Base-by-base conservation (phyloP, 1,140 invertebrate genomes). In the Aphelenchoides avenae region DNA sequence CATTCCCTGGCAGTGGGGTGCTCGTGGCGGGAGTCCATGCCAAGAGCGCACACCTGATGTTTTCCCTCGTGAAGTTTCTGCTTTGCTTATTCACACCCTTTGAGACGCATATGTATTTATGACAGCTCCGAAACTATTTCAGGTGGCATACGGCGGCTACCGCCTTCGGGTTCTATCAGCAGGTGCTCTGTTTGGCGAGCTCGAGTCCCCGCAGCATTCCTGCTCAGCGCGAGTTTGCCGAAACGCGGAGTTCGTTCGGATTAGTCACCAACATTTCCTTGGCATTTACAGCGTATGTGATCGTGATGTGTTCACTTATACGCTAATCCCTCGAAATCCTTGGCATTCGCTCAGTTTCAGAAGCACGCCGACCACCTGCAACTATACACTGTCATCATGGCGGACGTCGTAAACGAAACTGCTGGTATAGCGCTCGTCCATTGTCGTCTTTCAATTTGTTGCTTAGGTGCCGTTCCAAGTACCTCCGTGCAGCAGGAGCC, bases 321-420 rank as follows among this genome's bases (percentile, higher is more conserved):
- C n/a, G 24, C 15, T 54, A 51, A 51, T 47, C 7, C 44, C 20
- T n/a, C n/a, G n/a, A n/a, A n/a, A 47, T 0, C 27, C 27, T 40
- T 40, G 37, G 37, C n/a, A n/a, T 44, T 44, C 41, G 15, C 15
- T 54, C 22, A 29, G 9, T 54, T 77, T 52, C 46, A 75, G 72
- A 75, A 75, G 53, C 59, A 76, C 30, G 72, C 69, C 6, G 72
- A 75, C 39, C 63, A 64, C 49, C 51, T 75, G 6, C 72, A 75
- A 31, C 57, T 64, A 11, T 75, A 42, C 42, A 75, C 77, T 13
- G 33, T 61, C 11, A 55, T 73, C 2, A 77, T 75, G 72, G 57
- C 71, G 34, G 72, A 75, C 43, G 27, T 75, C 29, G 44, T 71
- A 13, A 54, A 52, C 11, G 71, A 75, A 22, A 11, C 4, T 11